Evolutionary conservation across 2,797 vertebrate species (phyloP).

Genomic region (Cottoperca gobio): DNA sequence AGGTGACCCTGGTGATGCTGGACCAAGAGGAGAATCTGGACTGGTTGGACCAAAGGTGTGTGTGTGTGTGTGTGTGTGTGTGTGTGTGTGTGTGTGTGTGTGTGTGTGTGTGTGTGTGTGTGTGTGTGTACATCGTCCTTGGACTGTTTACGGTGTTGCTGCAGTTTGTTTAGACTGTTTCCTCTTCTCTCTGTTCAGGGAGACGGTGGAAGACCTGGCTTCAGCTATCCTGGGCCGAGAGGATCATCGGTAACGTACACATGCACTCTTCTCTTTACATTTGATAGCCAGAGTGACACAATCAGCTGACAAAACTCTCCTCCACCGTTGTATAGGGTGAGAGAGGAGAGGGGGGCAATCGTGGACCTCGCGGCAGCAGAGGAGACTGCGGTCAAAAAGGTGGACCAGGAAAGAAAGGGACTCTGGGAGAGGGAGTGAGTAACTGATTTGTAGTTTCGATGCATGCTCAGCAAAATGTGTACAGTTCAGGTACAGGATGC

Average conservation of each 20-base stretch:
- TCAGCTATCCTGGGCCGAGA: slow-evolving; percentile 92
- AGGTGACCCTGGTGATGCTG: slow-evolving; percentile 92
- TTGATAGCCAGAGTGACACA: not conserved
- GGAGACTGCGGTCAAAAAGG: slow-evolving; percentile 95
- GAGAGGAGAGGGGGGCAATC: slow-evolving; percentile 87
- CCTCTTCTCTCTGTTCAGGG: slow-evolving; percentile 84
- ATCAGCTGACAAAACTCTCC: not conserved
- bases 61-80: not conserved
- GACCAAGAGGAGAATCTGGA: slow-evolving; percentile 91
- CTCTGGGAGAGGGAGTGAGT: slow-evolving; percentile 85
- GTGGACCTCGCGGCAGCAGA: slow-evolving; percentile 89
- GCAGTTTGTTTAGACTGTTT: slow-evolving; percentile 23
- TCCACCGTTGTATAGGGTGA: slow-evolving; percentile 86
- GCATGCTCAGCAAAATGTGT: not conserved
- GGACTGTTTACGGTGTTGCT: not conserved
- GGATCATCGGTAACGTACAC: slow-evolving; percentile 84
- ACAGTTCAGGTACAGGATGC: not conserved
- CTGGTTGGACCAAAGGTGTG: slow-evolving; percentile 88
- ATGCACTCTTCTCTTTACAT: not conserved
- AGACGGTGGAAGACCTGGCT: slow-evolving; percentile 91
- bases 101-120: not conserved
- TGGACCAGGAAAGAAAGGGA: slow-evolving; percentile 86
- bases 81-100: not conserved
- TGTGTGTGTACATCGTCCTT: not conserved
- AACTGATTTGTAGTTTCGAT: not conserved